Base-by-base conservation (phyloP, 2,888 invertebrate species). In the Ectobius pallidus region DNA sequence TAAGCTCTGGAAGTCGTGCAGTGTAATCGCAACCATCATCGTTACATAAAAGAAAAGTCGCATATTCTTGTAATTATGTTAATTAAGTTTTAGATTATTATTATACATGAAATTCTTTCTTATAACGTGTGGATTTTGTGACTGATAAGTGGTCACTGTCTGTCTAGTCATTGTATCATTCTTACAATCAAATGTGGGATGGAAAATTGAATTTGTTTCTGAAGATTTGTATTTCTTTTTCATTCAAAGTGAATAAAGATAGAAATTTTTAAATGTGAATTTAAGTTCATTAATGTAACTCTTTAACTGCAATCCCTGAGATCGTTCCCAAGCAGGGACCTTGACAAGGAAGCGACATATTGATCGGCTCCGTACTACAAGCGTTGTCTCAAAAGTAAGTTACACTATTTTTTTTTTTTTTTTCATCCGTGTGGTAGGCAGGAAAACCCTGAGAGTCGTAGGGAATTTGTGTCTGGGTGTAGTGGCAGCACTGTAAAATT, bases 141-240 rank as follows among this genome's bases (percentile, higher is more conserved):
- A 42, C 63, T 63, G 20, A 34, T 22, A 39, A 39, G 42, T 63
- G 63, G 63, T 63, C 63, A 63, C 25, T 22, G 25, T 63, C 42
- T 63, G 52, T 63, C 63, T 63, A 63, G 63, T 63, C 63, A 63
- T 42, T 63, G 63, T 63, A 42, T 63, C 34, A 61, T 61, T 61
- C 27, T 22, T 39, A 63, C 25, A 34, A 58, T 34, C 42, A 18
- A 39, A 63, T 32, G n/a, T 39, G 25, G 42, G 63, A 63, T 39
- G 63, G 63, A 42, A 63, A 63, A 39, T 63, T 63, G 14, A 63
- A 58, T 7, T 18, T 63, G 63, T 63, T 42, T 63, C 63, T 63
- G 63, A 42, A 63, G 42, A 39, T 63, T 63, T n/a, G n/a, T n/a
- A 39, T 63, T 39, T 62, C 42, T 63, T 63, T 63, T 34, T 63